A percentile compares a stretch with the other conserved stretches of the same genome.
Evolutionary conservation across 2,113 vertebrate genomes (phyloP).

Genomic region (Hemicordylus capensis): DNA sequence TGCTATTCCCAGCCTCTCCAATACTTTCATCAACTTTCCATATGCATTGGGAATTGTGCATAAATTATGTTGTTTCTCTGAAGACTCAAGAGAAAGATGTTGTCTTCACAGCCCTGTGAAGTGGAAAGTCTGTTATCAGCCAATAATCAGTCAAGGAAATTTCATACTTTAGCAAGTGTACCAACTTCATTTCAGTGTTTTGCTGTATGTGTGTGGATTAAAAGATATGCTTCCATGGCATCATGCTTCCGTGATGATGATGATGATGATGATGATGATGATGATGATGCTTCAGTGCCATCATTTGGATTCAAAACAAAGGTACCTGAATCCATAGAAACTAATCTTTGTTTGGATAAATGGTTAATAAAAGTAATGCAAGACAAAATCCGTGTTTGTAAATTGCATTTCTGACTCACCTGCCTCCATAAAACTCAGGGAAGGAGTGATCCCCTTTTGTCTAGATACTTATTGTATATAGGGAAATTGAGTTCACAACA

Average conservation of each 20-base stretch:
- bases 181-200: too few species aligned
- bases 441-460: too few species aligned
- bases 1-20: slow-evolving; percentile 18
- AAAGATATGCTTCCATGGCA: neutral
- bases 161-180: too few species aligned
- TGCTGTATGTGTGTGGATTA: neutral
- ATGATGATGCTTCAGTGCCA: too few species aligned
- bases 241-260: too few species aligned
- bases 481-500: too few species aligned
- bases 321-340: neutral
- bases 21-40: slow-evolving; percentile 27
- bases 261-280: too few species aligned
- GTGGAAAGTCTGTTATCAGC: slow-evolving; percentile 64
- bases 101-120: slow-evolving; percentile 63
- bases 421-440: neutral
- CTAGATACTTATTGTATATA: too few species aligned
- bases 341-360: neutral
- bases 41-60: slow-evolving; percentile 48
- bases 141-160: slow-evolving; percentile 57
- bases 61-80: slow-evolving; percentile 50
- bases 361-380: neutral
- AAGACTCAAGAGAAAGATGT: slow-evolving; percentile 38
- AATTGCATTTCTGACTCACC: neutral
- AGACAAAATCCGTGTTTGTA: neutral
- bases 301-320: neutral